Evolutionary conservation across 2,888 invertebrate species (phyloP).

Genomic region (Drosophila hawaiiensis): DNA sequence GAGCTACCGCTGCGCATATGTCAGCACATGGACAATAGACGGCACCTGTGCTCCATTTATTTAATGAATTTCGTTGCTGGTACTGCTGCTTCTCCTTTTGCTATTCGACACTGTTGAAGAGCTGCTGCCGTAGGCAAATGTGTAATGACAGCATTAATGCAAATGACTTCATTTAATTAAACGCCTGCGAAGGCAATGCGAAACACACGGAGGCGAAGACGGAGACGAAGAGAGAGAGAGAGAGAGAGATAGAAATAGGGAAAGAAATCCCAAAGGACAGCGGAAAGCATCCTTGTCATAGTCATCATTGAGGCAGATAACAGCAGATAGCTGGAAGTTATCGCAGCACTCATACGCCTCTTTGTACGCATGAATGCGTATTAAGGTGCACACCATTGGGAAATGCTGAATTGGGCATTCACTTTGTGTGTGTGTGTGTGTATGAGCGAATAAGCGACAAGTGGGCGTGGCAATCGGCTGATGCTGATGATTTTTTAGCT

Average conservation of each 20-base stretch:
- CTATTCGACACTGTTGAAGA: slow-evolving; percentile 22
- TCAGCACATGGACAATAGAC: slow-evolving; percentile 36
- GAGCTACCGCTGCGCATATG: slow-evolving; percentile 42
- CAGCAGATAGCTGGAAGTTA: slow-evolving; percentile 36
- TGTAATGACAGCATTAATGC: slow-evolving; percentile 79
- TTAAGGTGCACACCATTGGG: slow-evolving; percentile 54
- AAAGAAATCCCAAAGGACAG: slow-evolving; percentile 26
- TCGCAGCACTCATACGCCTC: slow-evolving; percentile 61
- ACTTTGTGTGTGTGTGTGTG: neutral
- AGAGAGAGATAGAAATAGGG: neutral
- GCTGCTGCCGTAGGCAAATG: slow-evolving; percentile 66
- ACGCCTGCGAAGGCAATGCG: slow-evolving; percentile 43
- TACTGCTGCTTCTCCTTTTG: slow-evolving; percentile 25
- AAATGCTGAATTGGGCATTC: slow-evolving; percentile 35
- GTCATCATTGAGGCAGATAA: slow-evolving; percentile 56
- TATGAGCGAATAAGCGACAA: neutral
- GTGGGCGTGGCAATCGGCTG: slow-evolving; percentile 10
- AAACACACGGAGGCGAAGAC: neutral
- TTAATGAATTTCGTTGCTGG: slow-evolving; percentile 70
- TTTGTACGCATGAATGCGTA: slow-evolving; percentile 71
- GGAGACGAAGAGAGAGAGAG: neutral
- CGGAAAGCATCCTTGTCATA: slow-evolving; percentile 52
- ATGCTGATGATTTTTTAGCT: neutral
- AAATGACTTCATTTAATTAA: slow-evolving; percentile 80
- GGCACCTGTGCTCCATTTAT: slow-evolving; percentile 70